Base-by-base conservation (phyloP, 2,113 vertebrate genomes). In the Puffinus mauretanicus region DNA sequence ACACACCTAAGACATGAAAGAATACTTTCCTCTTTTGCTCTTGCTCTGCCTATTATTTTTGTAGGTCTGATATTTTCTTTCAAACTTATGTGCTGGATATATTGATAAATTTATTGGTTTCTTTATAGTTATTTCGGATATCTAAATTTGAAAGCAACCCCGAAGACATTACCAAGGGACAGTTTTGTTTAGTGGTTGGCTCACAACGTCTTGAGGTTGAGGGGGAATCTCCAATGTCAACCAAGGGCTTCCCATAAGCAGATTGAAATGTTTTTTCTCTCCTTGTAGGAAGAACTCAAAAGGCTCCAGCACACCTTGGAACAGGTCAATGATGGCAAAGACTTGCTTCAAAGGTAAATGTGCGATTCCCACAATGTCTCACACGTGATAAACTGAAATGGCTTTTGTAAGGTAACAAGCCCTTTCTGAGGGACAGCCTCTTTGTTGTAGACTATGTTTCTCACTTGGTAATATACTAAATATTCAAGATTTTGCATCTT, bases 311-410 rank as follows among this genome's bases (percentile, higher is more conserved):
- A 98, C 94, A 98, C 94, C 86, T 97, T 98, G 97, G 98, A 98
- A 94, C 98, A 98, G 93, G 98, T 98, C 92, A 97, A 94, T 44
- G 98, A 98, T 97, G 98, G 98, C 92, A 98, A 98, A 92, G 98
- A 98, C 93, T 98, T 97, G 16, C 98, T 99, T 92, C 99, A 98
- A 97, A 99, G 98, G 99, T 99, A 97, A 98, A 97, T 96, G 40
- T 42, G 72, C 1, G 6, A 49, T 52, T 94, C 80, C 57, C 9
- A 17, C 3, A 11, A 4, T 6, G 10, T 7, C 52, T 81, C 38
- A 8, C 8, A 7, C 1, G 0, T 7, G 8, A 6, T 9, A 10
- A 64, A n/a, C 12, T 17, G 20, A 70, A 76, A 61, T 25, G 40
- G 20, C 3, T 51, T 71, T 55, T 46, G 3, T 14, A 25, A 19